phyloP scores from a whole-genome alignment of 2,888 invertebrate genomes.

The Phaedon cochleariae region DNA sequence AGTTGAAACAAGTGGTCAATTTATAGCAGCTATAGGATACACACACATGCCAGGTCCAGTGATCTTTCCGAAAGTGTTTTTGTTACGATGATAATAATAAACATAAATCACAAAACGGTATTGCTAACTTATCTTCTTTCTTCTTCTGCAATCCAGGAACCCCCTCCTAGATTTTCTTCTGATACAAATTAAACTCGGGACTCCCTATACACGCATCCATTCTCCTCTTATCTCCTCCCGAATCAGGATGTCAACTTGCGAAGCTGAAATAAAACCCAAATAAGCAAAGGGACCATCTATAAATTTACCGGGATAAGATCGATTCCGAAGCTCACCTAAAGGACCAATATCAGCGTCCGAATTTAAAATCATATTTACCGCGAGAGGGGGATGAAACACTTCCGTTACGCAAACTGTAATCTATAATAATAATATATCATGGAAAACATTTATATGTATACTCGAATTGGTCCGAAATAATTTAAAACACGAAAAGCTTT shows the following conservation, averaged over 20 bases:
- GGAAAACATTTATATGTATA: too few species aligned
- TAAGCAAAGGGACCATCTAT: conserved; percentile 49
- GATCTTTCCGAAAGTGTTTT: too few species aligned
- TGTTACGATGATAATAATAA: too few species aligned
- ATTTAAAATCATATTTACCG: conserved; percentile 62
- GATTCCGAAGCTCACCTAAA: conserved; percentile 56
- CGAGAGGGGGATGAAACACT: conserved; percentile 26
- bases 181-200: conserved; percentile 9
- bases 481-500: too few species aligned
- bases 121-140: neutral
- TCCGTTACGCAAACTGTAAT: neutral
- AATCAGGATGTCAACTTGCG: conserved; percentile 43
- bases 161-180: conserved; percentile 7
- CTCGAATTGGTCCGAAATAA: too few species aligned
- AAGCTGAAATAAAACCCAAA: conserved; percentile 50
- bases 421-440: too few species aligned
- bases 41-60: too few species aligned
- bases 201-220: conserved; percentile 26
- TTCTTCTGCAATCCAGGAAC: neutral
- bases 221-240: conserved; percentile 29
- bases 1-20: too few species aligned
- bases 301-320: conserved; percentile 54
- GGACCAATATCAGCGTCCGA: conserved; percentile 59
- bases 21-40: too few species aligned
- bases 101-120: too few species aligned